A percentile compares a stretch with the other conserved stretches of the same genome.
Conservation (phyloP, 2,888 invertebrate genomes). For the Netelia fuscicornis region DNA sequence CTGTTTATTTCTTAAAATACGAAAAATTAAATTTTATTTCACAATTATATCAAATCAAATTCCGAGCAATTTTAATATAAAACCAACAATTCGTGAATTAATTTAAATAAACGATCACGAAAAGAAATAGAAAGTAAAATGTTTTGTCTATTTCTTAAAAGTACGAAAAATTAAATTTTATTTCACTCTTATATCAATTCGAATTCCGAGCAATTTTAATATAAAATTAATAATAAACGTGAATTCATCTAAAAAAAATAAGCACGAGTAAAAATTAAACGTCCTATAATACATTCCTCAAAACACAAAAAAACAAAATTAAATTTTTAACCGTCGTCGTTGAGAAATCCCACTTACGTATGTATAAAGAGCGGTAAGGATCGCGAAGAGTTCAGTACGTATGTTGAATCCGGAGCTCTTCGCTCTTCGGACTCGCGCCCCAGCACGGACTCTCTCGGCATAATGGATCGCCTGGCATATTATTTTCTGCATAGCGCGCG, state of each 20-base stretch:
- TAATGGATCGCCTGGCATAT: slow-evolving; percentile 76
- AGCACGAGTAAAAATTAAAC: too few species aligned
- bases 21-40: background rate
- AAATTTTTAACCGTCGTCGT: too few species aligned
- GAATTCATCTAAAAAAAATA: too few species aligned
- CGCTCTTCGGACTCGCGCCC: slow-evolving; percentile 35
- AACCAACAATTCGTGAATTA: too few species aligned
- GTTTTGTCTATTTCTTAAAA: too few species aligned
- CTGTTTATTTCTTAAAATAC: too few species aligned
- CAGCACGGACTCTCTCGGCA: slow-evolving; percentile 61
- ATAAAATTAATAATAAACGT: too few species aligned
- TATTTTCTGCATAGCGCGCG: slow-evolving; percentile 77
- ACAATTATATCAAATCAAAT: background rate
- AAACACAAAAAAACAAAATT: background rate
- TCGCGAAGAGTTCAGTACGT: slow-evolving; percentile 48
- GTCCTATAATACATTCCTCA: too few species aligned
- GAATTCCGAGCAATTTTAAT: background rate
- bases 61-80: background rate
- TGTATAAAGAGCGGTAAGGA: slow-evolving; percentile 22
- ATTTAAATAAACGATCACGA: too few species aligned
- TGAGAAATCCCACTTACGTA: too few species aligned
- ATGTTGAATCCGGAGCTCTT: slow-evolving; percentile 43
- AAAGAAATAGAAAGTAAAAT: too few species aligned
- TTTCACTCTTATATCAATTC: background rate
- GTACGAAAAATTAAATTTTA: background rate